Base-by-base conservation (phyloP, 2,888 invertebrate genomes). In the Hypsopygia costalis region DNA sequence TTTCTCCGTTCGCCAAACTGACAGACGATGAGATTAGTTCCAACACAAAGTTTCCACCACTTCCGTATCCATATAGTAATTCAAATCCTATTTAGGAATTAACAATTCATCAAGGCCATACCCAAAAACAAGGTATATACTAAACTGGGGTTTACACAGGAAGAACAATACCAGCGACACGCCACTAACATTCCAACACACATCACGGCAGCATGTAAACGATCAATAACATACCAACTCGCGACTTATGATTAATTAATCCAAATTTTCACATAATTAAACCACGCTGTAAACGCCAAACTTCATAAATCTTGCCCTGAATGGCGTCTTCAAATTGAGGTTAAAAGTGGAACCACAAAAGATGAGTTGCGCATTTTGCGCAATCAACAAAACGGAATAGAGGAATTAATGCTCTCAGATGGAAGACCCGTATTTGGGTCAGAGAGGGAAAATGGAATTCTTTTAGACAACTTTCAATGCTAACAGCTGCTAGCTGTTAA, bases 301-400 rank as follows among this genome's bases (percentile, higher is more conserved):
- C 56, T 55, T 53, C 53, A 61, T 68, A 68, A 68, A 67, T 69
- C 63, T 64, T 61, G 45, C 34, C 51, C 47, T 59, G 60, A 67
- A 65, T 62, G 47, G 54, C 52, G 52, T 52, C 56, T 56, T 31
- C 45, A 50, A 58, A 58, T 58, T 60, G 58, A 58, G 62, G 62
- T 62, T 57, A 57, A 62, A 62, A 62, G 52, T 54, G 50, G 45
- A 44, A 51, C 46, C 45, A 55, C 57, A 57, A 56, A 58, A 58
- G 58, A 57, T 56, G 52, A 57, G 58, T 62, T 62, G 52, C 55
- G 60, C 42, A 61, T 55, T 53, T 62, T 62, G 52, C 55, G 60
- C 42, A 61, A 57, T 53, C 52, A 53, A 54, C 44, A 43, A 44
- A 47, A 58, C 21, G 52, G 54, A 52, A 57, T 53, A 55, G 49